These are phyloP conservation scores for Amiota communis DNA, from an alignment of 2,888 invertebrate species.

Conservation along the genomic window DNA sequence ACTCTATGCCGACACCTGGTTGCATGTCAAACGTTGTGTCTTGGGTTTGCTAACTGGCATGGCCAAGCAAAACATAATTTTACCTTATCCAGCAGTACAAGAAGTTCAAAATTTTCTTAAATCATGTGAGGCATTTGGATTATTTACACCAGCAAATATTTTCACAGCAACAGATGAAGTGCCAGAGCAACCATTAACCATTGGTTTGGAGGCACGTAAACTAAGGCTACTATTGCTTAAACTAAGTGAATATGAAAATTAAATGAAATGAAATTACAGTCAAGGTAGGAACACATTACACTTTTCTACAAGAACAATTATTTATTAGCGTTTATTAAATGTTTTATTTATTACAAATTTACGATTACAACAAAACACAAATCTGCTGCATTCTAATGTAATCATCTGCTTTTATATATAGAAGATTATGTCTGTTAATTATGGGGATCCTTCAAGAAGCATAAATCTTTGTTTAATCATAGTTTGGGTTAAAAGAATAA, in stretches of 20 bases:
- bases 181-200: conserved; percentile 68
- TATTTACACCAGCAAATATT: conserved; percentile 71
- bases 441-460: too few species aligned
- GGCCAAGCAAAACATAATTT: conserved; percentile 87
- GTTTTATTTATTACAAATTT: too few species aligned
- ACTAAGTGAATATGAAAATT: conserved; percentile 70
- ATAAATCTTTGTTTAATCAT: too few species aligned
- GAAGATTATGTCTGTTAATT: too few species aligned
- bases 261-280: not conserved
- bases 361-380: too few species aligned
- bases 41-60: conserved; percentile 88
- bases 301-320: conserved; percentile 1
- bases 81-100: conserved; percentile 85
- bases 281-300: not conserved
- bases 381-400: too few species aligned
- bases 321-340: not conserved
- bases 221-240: conserved; percentile 68
- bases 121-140: conserved; percentile 81
- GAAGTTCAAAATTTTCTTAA: conserved; percentile 90
- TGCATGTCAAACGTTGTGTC: conserved; percentile 96
- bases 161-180: conserved; percentile 66
- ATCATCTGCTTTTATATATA: too few species aligned
- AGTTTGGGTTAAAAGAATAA: too few species aligned
- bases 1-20: conserved; percentile 98
- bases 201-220: conserved; percentile 72